Conservation (phyloP, 2,797 vertebrate genomes). For the Aulostomus chinensis region DNA sequence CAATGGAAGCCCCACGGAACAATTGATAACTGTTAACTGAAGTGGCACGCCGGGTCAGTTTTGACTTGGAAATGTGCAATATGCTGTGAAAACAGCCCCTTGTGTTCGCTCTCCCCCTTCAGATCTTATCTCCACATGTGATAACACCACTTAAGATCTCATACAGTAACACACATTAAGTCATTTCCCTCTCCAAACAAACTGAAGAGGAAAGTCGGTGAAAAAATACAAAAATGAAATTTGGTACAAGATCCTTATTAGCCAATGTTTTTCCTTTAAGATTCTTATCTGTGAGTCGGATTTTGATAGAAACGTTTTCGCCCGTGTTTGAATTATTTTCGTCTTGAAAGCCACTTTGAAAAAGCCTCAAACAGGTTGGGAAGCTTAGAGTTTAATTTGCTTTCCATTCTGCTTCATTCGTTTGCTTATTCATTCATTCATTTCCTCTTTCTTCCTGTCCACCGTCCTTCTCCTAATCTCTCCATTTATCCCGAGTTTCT, state of each 20-base stretch:
- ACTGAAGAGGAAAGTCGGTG: conserved; percentile 30
- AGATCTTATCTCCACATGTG: conserved; percentile 77
- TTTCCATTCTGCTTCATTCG: conserved; percentile 63
- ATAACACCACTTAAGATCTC: conserved; percentile 79
- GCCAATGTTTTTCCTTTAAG: conserved; percentile 31
- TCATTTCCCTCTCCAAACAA: conserved; percentile 79
- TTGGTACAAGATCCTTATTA: conserved; percentile 42
- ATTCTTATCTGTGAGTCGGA: conserved; percentile 54
- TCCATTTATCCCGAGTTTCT: conserved; percentile 65
- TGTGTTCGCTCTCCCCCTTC: conserved; percentile 43
- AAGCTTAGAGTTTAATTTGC: conserved; percentile 64
- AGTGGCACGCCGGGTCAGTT: conserved; percentile 62
- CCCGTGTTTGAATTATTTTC: conserved; percentile 44
- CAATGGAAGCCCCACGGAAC: conserved; percentile 53
- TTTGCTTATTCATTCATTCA: conserved; percentile 74
- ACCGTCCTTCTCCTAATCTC: conserved; percentile 75
- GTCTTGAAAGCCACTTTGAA: conserved; percentile 54
- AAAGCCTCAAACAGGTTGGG: conserved; percentile 29
- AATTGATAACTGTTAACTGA: conserved; percentile 69
- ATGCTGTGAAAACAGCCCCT: conserved; percentile 75
- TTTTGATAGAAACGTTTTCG: conserved; percentile 36
- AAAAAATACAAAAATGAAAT: conserved; percentile 40
- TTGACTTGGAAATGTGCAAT: conserved; percentile 77
- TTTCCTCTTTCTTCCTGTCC: conserved; percentile 73
- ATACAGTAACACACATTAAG: conserved; percentile 80